Evolutionary conservation across 2,888 invertebrate genomes (phyloP).

Genomic region (Agriotes lineatus): DNA sequence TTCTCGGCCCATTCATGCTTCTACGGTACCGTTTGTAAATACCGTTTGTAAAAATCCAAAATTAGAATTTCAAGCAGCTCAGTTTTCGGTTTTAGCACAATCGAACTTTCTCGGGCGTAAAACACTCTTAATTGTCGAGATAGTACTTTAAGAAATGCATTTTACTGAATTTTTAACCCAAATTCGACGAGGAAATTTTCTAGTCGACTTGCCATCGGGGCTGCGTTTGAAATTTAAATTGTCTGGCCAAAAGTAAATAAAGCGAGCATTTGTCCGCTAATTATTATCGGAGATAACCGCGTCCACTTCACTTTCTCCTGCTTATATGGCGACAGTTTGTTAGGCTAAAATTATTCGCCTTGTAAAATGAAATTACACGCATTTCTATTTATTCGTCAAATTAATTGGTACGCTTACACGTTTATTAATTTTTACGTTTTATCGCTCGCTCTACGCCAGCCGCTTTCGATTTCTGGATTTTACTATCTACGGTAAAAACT

Average conservation of each 20-base stretch:
- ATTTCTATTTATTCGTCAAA: slow-evolving; percentile 13
- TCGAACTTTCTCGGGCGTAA: no score
- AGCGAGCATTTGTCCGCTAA: background rate
- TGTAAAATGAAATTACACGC: background rate
- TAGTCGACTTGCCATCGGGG: slow-evolving; percentile 8
- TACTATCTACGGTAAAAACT: slow-evolving; percentile 3
- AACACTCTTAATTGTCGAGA: no score
- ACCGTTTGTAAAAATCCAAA: no score
- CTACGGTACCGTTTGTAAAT: no score
- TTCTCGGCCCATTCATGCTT: no score
- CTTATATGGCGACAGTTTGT: slow-evolving; percentile 15
- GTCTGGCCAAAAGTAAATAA: background rate
- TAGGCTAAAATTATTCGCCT: background rate
- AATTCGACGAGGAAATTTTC: slow-evolving; percentile 6
- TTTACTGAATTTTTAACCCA: slow-evolving; percentile 8
- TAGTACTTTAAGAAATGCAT: background rate
- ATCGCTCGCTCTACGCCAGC: background rate
- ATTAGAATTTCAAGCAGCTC: no score
- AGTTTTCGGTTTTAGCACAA: no score
- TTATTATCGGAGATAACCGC: background rate
- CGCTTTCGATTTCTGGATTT: slow-evolving; percentile 8
- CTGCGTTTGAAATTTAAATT: slow-evolving; percentile 1
- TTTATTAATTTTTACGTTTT: background rate
- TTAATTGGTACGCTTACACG: background rate
- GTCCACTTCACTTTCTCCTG: background rate